A percentile compares a stretch with the other conserved stretches of the same genome.
These are phyloP conservation scores for Danio albolineatus DNA, from an alignment of 2,797 vertebrate genomes.

Conservation along the genomic window DNA sequence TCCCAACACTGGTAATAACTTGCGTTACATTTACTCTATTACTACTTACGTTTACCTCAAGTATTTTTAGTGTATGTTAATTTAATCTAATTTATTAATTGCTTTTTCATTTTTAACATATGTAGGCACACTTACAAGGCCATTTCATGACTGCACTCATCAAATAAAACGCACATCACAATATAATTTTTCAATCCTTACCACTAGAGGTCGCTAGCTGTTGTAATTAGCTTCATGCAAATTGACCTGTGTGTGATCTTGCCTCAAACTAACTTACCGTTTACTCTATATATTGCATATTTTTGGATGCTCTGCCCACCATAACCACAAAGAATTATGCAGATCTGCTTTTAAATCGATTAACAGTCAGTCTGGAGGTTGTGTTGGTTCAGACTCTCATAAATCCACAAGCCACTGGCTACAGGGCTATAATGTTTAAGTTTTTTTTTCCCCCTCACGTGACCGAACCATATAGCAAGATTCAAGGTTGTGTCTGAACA, in stretches of 20 bases:
- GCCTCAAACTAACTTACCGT: background rate
- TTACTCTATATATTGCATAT: background rate
- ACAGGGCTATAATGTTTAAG: background rate
- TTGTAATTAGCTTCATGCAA: conserved; percentile 32
- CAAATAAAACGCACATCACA: background rate
- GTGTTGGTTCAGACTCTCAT: conserved; percentile 13
- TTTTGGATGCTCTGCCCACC: conserved; percentile 5
- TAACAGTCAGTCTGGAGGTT: conserved; percentile 21
- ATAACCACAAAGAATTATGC: conserved; percentile 1
- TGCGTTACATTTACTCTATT: no score
- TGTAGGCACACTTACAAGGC: no score
- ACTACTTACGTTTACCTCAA: no score
- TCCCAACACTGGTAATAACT: no score
- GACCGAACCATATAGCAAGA: conserved; percentile 1
- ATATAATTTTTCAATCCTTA: background rate
- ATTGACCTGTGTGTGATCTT: background rate
- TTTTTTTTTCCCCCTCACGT: background rate
- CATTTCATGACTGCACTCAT: no score
- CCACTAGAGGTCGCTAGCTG: conserved; percentile 62
- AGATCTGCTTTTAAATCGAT: conserved; percentile 6
- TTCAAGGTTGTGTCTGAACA: conserved; percentile 42
- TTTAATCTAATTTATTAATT: no score
- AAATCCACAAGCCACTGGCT: conserved; percentile 38
- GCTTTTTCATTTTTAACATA: no score
- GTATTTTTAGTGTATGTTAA: no score